Conservation (phyloP, 2,797 vertebrate genomes). For the Malacoraja senta region DNA sequence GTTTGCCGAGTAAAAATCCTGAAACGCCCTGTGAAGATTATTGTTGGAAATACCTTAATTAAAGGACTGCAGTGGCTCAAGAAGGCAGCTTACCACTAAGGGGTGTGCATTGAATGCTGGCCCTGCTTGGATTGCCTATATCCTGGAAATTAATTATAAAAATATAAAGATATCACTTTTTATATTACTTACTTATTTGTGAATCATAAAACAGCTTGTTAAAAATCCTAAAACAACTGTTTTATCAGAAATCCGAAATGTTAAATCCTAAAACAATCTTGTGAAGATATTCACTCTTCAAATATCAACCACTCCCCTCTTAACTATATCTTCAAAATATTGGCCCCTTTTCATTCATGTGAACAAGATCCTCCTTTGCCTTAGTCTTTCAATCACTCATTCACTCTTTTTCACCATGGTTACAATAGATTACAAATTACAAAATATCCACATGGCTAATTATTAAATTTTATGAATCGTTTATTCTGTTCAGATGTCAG, state of each 20-base stretch:
- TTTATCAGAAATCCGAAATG: too few relatives aligned
- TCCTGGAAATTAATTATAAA: not conserved
- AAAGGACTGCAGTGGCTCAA: not conserved
- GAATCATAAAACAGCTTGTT: not conserved
- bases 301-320: not conserved
- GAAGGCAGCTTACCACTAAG: not conserved
- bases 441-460: not conserved
- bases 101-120: not conserved
- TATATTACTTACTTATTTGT: not conserved
- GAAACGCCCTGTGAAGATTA: not conserved
- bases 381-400: not conserved
- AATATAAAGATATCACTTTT: not conserved
- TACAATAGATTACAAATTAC: not conserved
- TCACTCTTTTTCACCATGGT: not conserved
- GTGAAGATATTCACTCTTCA: not conserved
- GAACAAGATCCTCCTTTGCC: not conserved
- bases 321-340: not conserved
- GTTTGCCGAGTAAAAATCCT: not conserved
- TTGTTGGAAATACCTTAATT: not conserved
- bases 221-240: not conserved
- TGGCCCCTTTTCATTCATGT: not conserved
- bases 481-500: conserved; percentile 14
- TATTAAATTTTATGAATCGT: not conserved
- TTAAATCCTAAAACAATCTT: not conserved
- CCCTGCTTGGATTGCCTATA: not conserved